phyloP scores from a whole-genome alignment of 2,888 invertebrate species.

The Stenodera caucasica region DNA sequence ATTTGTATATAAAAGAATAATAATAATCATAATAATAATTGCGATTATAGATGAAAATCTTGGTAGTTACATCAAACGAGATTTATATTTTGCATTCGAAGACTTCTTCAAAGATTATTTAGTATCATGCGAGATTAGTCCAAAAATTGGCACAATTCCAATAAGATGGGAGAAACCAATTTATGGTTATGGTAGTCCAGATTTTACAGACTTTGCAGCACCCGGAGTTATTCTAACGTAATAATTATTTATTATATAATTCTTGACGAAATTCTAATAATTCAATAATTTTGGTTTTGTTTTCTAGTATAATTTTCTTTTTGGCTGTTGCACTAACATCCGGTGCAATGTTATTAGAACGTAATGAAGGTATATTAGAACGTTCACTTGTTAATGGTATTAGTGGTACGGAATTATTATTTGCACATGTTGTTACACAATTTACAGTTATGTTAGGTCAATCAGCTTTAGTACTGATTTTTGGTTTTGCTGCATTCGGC shows the following conservation, averaged over 20 bases:
- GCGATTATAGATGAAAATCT: conserved; percentile 95
- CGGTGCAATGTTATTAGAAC: conserved; percentile 85
- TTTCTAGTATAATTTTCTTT: conserved; percentile 91
- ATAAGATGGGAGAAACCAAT: conserved; percentile 88
- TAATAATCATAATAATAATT: too few species aligned
- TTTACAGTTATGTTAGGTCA: conserved; percentile 95
- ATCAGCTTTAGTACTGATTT: conserved; percentile 85
- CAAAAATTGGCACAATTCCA: conserved; percentile 84
- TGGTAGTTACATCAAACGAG: conserved; percentile 85
- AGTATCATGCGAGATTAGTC: conserved; percentile 74
- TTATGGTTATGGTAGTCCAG: conserved; percentile 85
- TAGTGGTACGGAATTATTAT: conserved; percentile 85
- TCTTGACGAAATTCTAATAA: too few species aligned
- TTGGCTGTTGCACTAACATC: conserved; percentile 93
- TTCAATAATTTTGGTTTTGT: too few species aligned
- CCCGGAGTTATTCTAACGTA: conserved; percentile 93
- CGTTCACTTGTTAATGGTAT: conserved; percentile 91
- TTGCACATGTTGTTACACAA: conserved; percentile 92
- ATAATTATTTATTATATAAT: too few species aligned
- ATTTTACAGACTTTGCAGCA: conserved; percentile 94
- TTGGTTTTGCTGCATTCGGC: conserved; percentile 88
- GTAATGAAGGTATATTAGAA: conserved; percentile 89
- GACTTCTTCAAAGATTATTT: conserved; percentile 79
- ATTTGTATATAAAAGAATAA: too few species aligned
- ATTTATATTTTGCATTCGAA: conserved; percentile 83